Evolutionary conservation across 2,797 vertebrate species (phyloP).

Genomic region (Myripristis jacobus): DNA sequence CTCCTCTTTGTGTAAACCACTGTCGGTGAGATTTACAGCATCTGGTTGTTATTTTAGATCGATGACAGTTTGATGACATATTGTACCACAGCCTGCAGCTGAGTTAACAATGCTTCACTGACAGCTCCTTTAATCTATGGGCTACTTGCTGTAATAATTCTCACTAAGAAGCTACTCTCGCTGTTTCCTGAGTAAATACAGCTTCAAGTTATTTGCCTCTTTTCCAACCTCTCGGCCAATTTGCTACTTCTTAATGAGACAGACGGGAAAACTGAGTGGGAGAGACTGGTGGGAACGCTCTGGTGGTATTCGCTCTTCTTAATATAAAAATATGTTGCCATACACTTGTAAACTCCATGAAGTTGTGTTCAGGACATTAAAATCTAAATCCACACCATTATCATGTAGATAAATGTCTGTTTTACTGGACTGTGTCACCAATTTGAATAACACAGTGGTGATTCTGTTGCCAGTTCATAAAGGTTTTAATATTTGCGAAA

Average conservation of each 20-base stretch:
- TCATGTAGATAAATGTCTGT: too few species aligned
- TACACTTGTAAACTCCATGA: too few species aligned
- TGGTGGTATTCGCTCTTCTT: slow-evolving; percentile 8
- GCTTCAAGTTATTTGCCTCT: slow-evolving; percentile 52
- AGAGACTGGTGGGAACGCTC: slow-evolving; percentile 1
- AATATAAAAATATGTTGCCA: background rate
- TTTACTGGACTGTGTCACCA: too few species aligned
- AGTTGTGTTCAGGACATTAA: too few species aligned
- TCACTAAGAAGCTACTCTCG: slow-evolving; percentile 39
- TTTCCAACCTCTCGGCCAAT: background rate
- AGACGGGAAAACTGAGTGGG: background rate
- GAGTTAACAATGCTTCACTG: slow-evolving; percentile 41
- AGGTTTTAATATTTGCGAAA: too few species aligned
- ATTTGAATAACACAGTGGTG: too few species aligned
- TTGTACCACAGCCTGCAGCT: slow-evolving; percentile 35
- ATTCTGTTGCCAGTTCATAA: too few species aligned
- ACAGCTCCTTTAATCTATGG: slow-evolving; percentile 53
- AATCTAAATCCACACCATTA: too few species aligned
- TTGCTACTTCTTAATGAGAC: slow-evolving; percentile 47
- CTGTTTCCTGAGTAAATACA: slow-evolving; percentile 54
- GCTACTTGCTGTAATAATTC: slow-evolving; percentile 60
- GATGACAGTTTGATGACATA: slow-evolving; percentile 58
- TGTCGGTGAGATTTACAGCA: slow-evolving; percentile 64
- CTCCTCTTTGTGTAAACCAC: slow-evolving; percentile 36
- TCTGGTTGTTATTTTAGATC: slow-evolving; percentile 62